Conservation (phyloP, 1,140 invertebrate species). For the Choristoneura fumiferana region DNA sequence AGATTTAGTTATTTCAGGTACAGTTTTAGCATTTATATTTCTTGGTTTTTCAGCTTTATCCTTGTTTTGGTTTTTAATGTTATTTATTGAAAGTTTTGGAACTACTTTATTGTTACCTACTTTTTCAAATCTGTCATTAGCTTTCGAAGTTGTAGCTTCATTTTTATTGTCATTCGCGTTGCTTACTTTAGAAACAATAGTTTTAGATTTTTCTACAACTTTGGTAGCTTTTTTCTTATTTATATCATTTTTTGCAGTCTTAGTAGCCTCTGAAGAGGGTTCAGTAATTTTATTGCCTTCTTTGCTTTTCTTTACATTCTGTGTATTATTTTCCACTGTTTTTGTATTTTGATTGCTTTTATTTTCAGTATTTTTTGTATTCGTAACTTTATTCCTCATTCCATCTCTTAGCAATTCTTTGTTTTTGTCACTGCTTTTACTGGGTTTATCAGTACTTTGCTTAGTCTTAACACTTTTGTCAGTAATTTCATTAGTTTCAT, state of each 20-base stretch:
- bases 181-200: no score
- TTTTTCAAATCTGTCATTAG: background rate
- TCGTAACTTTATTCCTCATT: background rate
- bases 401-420: no score
- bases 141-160: no score
- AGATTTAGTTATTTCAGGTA: background rate
- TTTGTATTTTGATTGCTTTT: conserved; percentile 16
- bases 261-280: no score
- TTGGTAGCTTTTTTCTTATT: conserved; percentile 19
- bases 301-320: background rate
- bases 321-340: conserved; percentile 10
- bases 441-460: conserved; percentile 24
- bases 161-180: no score
- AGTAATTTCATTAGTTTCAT: conserved; percentile 20
- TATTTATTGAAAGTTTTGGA: background rate
- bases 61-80: background rate
- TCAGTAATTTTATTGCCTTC: no score
- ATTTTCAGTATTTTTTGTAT: background rate
- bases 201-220: no score
- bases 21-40: background rate
- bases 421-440: conserved; percentile 21
- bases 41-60: background rate
- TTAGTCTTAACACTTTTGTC: conserved; percentile 24
- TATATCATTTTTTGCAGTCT: background rate
- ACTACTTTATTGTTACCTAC: background rate